Evolutionary conservation across 2,888 invertebrate genomes (phyloP), one percentile per base, ranked within the genome.

Genomic region (Apoda limacodes): DNA sequence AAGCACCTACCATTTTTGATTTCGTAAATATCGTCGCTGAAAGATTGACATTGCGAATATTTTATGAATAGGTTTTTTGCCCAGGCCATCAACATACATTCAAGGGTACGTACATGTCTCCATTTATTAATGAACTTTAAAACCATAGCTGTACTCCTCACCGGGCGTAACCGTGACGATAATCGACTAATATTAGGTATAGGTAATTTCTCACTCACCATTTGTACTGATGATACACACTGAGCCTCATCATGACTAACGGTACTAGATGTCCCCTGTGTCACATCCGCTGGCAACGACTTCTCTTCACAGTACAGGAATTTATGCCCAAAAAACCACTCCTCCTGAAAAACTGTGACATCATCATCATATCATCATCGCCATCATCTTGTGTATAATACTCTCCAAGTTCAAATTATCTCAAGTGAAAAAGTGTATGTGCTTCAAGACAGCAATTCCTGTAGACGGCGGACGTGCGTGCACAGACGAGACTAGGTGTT

Each of bases 271-370:
- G 33, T 27, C 25, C 28, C 23, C 6, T 28, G 20, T 11, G 22
- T 32, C 7, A 26, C 12, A 19, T 32, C 31, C 9, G 26, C 36
- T 1, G 35, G 40, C 38, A 37, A 38, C n/a, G 25, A 6, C 5
- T 28, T 7, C 15, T 38, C 36, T 2, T 35, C 17, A 1, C 15
- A 22, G 13, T 29, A 28, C 11, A 40, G 25, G 17, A 40, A 44
- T 1, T 14, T n/a, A 10, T 40, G 42, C 6, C 42, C 44, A 2
- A 34, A 31, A 23, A 39, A 36, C 42, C 42, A n/a, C n/a, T n/a
- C n/a, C n/a, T n/a, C n/a, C n/a, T n/a, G n/a, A n/a, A n/a, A n/a
- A n/a, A n/a, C n/a, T n/a, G n/a, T n/a, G n/a, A n/a, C n/a, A n/a
- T n/a, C n/a, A n/a, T n/a, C n/a, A n/a, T n/a, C n/a, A n/a, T n/a